Percentiles rank a stretch among this genome's conserved stretches.
Conservation (phyloP, 2,797 vertebrate genomes). For the Tangara arthus region DNA sequence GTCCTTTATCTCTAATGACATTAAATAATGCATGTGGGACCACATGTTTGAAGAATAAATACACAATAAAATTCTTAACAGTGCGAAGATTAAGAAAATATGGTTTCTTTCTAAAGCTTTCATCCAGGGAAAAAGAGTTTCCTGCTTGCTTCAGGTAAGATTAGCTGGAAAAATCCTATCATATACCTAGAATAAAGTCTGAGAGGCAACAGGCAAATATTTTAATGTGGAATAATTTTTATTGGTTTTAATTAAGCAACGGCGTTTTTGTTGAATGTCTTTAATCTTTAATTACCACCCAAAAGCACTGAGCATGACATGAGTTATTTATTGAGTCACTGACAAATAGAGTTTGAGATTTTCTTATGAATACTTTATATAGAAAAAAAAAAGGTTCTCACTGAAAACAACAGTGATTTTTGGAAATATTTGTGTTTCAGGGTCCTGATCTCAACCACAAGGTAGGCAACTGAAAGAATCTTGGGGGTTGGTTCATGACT, state of each 20-base stretch:
- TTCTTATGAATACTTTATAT: not conserved
- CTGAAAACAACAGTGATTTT: not conserved
- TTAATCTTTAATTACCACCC: conserved; percentile 34
- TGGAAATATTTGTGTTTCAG: not conserved
- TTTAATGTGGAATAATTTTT: conserved; percentile 20
- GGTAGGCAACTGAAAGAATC: not conserved
- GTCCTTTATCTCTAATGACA: conserved; percentile 54
- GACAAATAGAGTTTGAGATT: not conserved
- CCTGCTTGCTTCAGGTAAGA: conserved; percentile 24
- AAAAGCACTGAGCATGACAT: not conserved
- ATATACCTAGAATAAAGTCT: not conserved
- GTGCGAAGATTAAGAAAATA: conserved; percentile 31
- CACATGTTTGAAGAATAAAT: conserved; percentile 53
- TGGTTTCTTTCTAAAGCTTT: conserved; percentile 33
- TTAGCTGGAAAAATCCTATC: conserved; percentile 31
- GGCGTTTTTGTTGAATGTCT: not conserved
- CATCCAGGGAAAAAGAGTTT: conserved; percentile 30
- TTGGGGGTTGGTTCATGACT: not conserved
- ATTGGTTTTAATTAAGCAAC: conserved; percentile 23
- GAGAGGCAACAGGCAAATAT: not conserved
- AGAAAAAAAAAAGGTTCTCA: not conserved
- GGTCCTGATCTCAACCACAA: not conserved
- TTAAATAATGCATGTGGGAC: conserved; percentile 54
- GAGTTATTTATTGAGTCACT: conserved; percentile 32
- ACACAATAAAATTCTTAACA: conserved; percentile 45